These are phyloP conservation scores for Thunnus maccoyii DNA, from an alignment of 2,113 vertebrate species.

Conservation along the genomic window DNA sequence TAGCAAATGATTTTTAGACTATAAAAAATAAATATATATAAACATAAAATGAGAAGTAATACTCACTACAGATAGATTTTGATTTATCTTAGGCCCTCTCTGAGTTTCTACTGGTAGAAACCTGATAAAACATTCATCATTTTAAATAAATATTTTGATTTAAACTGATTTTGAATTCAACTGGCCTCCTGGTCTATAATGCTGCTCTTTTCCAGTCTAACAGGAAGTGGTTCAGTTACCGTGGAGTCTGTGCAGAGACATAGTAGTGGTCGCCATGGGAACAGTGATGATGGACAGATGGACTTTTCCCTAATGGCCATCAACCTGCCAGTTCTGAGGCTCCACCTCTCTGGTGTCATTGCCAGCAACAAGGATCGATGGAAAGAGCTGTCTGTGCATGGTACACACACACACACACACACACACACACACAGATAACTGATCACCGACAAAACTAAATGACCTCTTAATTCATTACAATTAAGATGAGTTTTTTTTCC, in stretches of 20 bases:
- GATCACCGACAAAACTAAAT: too few species aligned
- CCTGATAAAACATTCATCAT: too few species aligned
- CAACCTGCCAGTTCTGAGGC: slow-evolving; percentile 89
- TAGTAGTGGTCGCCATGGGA: slow-evolving; percentile 81
- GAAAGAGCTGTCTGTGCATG: slow-evolving; percentile 94
- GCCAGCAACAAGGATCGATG: slow-evolving; percentile 94
- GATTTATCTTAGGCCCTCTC: too few species aligned
- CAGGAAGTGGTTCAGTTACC: slow-evolving; percentile 81
- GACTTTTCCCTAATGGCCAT: slow-evolving; percentile 91
- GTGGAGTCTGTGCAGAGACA: slow-evolving; percentile 88
- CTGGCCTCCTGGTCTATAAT: not conserved
- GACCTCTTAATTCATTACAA: too few species aligned
- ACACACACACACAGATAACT: not conserved
- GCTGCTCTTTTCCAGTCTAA: slow-evolving; percentile 73
- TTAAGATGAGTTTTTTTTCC: too few species aligned
- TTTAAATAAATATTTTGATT: too few species aligned
- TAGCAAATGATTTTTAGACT: too few species aligned
- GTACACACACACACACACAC: slow-evolving; percentile 63
- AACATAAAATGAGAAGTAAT: too few species aligned
- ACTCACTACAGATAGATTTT: too few species aligned
- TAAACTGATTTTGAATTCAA: too few species aligned
- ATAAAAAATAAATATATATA: too few species aligned
- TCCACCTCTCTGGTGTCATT: slow-evolving; percentile 91
- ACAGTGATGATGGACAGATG: slow-evolving; percentile 78
- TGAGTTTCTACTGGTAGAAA: too few species aligned